Percentiles rank a stretch among this genome's conserved stretches.
Evolutionary conservation across 2,113 vertebrate genomes (phyloP).

Genomic region (Corythornis vintsioides): DNA sequence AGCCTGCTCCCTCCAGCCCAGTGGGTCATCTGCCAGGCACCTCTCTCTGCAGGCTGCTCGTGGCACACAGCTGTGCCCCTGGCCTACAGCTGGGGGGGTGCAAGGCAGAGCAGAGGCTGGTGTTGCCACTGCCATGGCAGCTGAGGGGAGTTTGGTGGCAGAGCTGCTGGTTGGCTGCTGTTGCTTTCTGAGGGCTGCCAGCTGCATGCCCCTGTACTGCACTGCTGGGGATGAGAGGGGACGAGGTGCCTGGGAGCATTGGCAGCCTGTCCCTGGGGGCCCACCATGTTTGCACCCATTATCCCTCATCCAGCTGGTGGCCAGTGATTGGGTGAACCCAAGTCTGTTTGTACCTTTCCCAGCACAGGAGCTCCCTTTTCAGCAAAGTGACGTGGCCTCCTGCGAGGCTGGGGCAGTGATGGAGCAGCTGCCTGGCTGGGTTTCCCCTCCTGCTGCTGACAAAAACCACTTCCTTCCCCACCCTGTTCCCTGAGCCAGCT

Average conservation of each 20-base stretch:
- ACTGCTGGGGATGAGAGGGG: background rate
- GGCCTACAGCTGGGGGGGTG: fast-evolving
- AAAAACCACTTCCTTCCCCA: constrained; percentile 31
- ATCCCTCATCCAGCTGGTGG: background rate
- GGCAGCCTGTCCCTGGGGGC: background rate
- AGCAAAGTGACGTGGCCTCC: background rate
- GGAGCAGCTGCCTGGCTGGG: background rate
- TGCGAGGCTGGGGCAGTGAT: background rate
- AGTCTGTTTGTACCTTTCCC: background rate
- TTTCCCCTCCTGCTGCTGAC: constrained; percentile 15
- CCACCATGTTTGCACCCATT: fast-evolving
- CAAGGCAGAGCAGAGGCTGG: background rate
- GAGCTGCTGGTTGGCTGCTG: background rate
- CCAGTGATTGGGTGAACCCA: background rate
- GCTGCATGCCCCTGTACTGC: background rate
- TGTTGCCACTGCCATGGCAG: fast-evolving
- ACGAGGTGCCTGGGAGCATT: background rate
- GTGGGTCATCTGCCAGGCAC: background rate
- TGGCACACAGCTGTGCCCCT: background rate
- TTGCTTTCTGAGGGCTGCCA: background rate
- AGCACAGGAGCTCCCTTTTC: background rate
- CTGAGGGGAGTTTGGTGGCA: fast-evolving
- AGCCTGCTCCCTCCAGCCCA: background rate
- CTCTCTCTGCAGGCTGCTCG: background rate
- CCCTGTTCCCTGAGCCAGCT: fast-evolving